Evolutionary conservation across 2,797 vertebrate genomes (phyloP), one percentile per base, ranked within the genome.

Genomic region (Halcyon chelicuti): DNA sequence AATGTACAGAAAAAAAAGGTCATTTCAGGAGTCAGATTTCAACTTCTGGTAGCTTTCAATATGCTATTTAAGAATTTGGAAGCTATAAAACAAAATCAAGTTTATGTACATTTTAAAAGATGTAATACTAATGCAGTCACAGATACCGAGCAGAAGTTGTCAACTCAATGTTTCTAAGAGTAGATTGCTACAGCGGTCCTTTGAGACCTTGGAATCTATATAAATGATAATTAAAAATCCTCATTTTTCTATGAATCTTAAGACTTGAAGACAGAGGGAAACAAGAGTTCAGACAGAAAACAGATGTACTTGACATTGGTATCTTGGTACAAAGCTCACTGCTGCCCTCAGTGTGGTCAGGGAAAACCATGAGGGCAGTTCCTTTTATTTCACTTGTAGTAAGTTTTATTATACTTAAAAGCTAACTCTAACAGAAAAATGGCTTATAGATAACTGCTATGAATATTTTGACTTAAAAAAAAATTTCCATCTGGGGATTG

Each of bases 1-100:
- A 92, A 87, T 65, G 37, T 33, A 74, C 0, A 91, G 68, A 95
- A 95, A 95, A 39, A 63, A 67, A 92, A 93, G n/a, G 67, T 42
- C 37, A 57, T 83, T 87, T 76, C 37, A 83, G 52, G 65, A 88
- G 46, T 93, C 49, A 66, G 58, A 78, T 90, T 96, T 77, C 78
- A 83, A 80, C 46, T 94, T 90, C 42, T 62, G 39, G 58, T 78
- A 92, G 62, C 51, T 88, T 91, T 93, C 70, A 82, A 68, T 37
- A 58, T 19, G 21, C 63, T 75, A 28, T 14, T 12, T 51, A 85
- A 71, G 57, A 90, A 78, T 75, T 58, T 75, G 33, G 29, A 83
- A 88, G 28, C 68, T 14, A 82, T 18, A 68, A 90, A 90, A 4
- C 29, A 46, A 82, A 66, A 92, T 55, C 21, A 57, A 65, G 25